These are phyloP conservation scores for Periophthalmus magnuspinnatus DNA, from an alignment of 2,797 vertebrate species.

Conservation along the genomic window DNA sequence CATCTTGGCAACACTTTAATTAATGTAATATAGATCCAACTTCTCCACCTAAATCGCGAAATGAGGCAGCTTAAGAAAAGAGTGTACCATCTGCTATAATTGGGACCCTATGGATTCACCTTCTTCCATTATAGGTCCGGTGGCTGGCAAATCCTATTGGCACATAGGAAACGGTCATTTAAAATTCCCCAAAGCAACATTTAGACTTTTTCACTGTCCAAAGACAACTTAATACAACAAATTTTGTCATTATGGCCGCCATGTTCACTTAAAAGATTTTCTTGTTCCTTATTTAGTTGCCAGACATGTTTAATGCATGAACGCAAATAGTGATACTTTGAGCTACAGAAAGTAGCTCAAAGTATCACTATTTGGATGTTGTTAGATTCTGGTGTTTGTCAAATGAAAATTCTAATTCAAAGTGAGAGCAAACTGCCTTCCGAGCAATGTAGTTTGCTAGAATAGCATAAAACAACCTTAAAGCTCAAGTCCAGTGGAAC, in stretches of 20 bases:
- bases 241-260: constrained; percentile 19
- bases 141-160: constrained; percentile 45
- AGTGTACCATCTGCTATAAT: constrained; percentile 52
- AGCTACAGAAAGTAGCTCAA: constrained; percentile 10
- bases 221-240: constrained; percentile 11
- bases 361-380: not conserved
- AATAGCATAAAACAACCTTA: not conserved
- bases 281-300: constrained; percentile 9
- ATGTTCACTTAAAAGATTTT: constrained; percentile 7
- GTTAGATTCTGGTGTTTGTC: constrained; percentile 14
- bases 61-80: constrained; percentile 47
- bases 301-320: constrained; percentile 13
- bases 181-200: constrained; percentile 21
- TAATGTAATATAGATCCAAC: constrained; percentile 38
- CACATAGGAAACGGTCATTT: constrained; percentile 31
- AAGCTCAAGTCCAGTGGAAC: constrained; percentile 2
- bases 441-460: constrained; percentile 5
- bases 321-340: constrained; percentile 17
- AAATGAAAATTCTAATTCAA: constrained; percentile 12
- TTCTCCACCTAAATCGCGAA: constrained; percentile 52
- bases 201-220: not conserved
- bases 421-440: constrained; percentile 4
- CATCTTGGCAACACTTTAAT: constrained; percentile 39
- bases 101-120: constrained; percentile 55
- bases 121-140: constrained; percentile 41